These are phyloP conservation scores for Hyperoplus lanceolatus DNA, from an alignment of 2,797 vertebrate species.

Conservation along the genomic window DNA sequence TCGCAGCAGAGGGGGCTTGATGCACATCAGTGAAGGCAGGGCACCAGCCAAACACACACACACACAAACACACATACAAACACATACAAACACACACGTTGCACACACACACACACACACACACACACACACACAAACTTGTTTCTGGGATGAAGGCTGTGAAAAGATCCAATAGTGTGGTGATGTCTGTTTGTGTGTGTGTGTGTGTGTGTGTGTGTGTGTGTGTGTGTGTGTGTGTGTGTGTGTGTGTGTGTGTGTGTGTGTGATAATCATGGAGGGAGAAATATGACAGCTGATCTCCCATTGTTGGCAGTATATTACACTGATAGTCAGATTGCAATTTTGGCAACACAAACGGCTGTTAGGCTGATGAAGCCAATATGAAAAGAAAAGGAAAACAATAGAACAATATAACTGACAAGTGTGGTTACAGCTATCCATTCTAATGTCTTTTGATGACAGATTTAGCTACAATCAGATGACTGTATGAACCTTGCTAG, in stretches of 20 bases:
- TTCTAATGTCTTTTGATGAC: too few relatives aligned
- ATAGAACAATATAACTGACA: too few relatives aligned
- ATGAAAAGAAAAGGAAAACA: too few relatives aligned
- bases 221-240: too few relatives aligned
- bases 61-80: too few relatives aligned
- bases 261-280: background rate
- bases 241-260: background rate
- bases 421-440: too few relatives aligned
- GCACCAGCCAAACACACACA: conserved; percentile 26
- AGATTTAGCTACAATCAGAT: too few relatives aligned
- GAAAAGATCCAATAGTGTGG: conserved; percentile 16
- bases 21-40: conserved; percentile 43
- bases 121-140: conserved; percentile 10
- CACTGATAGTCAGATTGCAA: background rate
- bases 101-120: conserved; percentile 26
- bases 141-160: conserved; percentile 13
- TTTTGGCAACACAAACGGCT: background rate
- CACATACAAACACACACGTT: too few relatives aligned
- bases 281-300: background rate
- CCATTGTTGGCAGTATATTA: background rate
- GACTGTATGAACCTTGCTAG: background rate
- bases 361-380: too few relatives aligned
- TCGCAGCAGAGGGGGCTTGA: conserved; percentile 27
- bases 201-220: too few relatives aligned
- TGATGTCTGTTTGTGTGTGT: background rate